phyloP scores from a whole-genome alignment of 2,797 vertebrate genomes.

The Lepilemur septentrionalis region DNA sequence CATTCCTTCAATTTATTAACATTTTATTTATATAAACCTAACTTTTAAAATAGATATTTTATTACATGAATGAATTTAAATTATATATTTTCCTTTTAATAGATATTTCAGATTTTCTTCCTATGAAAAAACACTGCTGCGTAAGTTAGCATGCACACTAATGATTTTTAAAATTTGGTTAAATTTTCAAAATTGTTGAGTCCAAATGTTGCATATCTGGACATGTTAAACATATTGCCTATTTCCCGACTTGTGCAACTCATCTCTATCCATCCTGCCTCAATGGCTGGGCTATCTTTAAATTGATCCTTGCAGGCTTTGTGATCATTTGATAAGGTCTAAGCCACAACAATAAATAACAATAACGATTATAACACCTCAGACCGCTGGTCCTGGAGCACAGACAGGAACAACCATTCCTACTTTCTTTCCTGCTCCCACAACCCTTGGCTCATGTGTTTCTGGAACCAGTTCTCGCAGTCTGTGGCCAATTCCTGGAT shows the following conservation, averaged over 20 bases:
- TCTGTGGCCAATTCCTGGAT: neutral
- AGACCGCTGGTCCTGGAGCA: neutral
- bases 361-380: neutral
- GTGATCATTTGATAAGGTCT: neutral
- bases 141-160: neutral
- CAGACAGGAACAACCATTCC: too few species aligned
- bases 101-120: neutral
- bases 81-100: neutral
- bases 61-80: neutral
- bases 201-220: neutral
- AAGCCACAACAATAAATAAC: neutral
- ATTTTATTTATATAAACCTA: neutral
- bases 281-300: neutral
- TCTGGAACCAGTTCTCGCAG: neutral
- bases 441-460: neutral
- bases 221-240: neutral
- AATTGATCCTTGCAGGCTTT: neutral
- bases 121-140: neutral
- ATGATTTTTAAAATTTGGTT: neutral
- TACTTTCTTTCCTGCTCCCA: rapidly evolving
- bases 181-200: neutral
- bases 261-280: neutral
- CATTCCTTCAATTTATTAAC: neutral
- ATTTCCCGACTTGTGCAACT: neutral
- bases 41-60: neutral